Conservation (phyloP, 2,888 invertebrate species). For the Kryphioiulus occultus region DNA sequence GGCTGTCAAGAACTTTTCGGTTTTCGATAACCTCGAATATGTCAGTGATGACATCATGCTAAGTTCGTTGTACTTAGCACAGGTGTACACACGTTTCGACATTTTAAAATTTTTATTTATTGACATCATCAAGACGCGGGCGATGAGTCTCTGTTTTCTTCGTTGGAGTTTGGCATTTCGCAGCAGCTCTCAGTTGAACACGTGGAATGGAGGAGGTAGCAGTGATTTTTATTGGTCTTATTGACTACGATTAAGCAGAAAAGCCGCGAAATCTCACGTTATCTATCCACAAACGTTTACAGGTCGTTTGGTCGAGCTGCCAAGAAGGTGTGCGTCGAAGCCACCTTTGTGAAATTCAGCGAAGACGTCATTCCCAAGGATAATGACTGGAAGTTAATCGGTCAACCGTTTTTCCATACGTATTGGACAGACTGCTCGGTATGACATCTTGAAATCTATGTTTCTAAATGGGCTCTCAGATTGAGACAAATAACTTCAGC, state of each 20-base stretch:
- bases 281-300: background rate
- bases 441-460: constrained; percentile 59
- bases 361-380: constrained; percentile 73
- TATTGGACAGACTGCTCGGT: constrained; percentile 96
- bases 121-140: constrained; percentile 74
- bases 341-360: constrained; percentile 67
- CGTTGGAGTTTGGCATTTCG: constrained; percentile 78
- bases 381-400: constrained; percentile 75
- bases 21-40: background rate
- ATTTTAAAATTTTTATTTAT: background rate
- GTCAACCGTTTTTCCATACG: constrained; percentile 90
- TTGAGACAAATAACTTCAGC: too few relatives aligned
- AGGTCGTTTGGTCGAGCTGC: constrained; percentile 83
- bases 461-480: background rate
- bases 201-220: constrained; percentile 84
- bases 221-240: background rate
- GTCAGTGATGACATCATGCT: background rate
- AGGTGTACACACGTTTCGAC: background rate
- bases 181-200: constrained; percentile 85
- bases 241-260: background rate
- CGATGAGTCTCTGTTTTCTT: constrained; percentile 82
- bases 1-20: background rate
- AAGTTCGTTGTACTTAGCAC: background rate
- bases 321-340: constrained; percentile 83
- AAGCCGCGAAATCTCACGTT: background rate